These are phyloP conservation scores for Dicerorhinus sumatrensis DNA, from an alignment of 2,113 vertebrate species.

Conservation along the genomic window DNA sequence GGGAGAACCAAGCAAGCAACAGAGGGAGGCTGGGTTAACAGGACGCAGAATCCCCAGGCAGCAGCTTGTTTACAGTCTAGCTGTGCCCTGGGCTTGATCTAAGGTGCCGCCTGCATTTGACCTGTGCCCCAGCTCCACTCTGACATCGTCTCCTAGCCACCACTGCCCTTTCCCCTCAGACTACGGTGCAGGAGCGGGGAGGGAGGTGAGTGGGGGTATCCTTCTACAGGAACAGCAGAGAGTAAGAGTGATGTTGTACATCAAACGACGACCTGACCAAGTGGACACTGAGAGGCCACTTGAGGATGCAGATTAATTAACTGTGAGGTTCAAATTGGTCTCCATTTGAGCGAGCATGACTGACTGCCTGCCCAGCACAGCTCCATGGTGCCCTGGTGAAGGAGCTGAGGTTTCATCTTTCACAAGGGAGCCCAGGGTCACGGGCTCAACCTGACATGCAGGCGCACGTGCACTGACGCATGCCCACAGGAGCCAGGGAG, in stretches of 20 bases:
- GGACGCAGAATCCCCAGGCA: neutral
- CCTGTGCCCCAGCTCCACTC: neutral
- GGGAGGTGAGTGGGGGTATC: accelerated
- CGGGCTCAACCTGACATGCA: neutral
- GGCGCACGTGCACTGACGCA: accelerated
- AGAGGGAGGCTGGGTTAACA: neutral
- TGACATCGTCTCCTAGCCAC: neutral
- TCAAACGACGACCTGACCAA: neutral
- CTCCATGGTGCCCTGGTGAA: neutral
- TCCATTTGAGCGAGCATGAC: neutral
- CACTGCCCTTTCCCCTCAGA: neutral
- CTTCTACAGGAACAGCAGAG: neutral
- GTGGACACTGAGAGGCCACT: conserved; percentile 59
- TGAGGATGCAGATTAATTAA: conserved; percentile 64
- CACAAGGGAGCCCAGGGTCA: neutral
- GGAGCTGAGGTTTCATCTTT: conserved; percentile 42
- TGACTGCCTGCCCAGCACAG: accelerated
- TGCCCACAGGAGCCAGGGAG: accelerated
- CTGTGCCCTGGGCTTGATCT: neutral
- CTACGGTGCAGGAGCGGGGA: too few relatives aligned
- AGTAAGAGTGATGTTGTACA: neutral
- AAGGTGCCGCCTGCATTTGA: neutral
- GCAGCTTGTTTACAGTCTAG: neutral
- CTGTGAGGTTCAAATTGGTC: neutral
- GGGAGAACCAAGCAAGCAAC: neutral